Evolutionary conservation across 2,113 vertebrate genomes (phyloP).

Genomic region (Serranochromis macrocephalus): DNA sequence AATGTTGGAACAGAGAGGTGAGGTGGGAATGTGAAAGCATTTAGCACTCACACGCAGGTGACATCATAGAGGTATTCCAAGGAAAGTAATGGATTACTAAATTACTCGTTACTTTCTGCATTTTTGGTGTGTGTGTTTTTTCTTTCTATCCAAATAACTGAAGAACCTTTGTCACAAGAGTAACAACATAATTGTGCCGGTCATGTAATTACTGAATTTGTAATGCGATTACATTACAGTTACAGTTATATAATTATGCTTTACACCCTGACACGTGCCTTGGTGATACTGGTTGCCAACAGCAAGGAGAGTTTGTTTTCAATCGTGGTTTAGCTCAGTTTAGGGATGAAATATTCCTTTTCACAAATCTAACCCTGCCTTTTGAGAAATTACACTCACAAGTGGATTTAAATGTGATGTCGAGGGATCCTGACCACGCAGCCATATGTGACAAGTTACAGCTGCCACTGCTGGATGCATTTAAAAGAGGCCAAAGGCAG

Average conservation of each 20-base stretch:
- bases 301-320: not conserved
- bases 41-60: not conserved
- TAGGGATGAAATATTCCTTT: not conserved
- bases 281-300: not conserved
- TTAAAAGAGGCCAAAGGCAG: not conserved
- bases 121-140: not conserved
- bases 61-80: not conserved
- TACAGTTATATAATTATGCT: not conserved
- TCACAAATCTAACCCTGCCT: not conserved
- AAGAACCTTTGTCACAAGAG: rapidly evolving
- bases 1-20: rapidly evolving
- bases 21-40: not conserved
- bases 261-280: not conserved
- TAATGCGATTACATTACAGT: not conserved
- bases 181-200: rapidly evolving
- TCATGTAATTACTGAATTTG: not conserved
- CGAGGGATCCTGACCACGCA: rapidly evolving
- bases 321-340: rapidly evolving
- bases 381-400: rapidly evolving
- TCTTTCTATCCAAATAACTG: not conserved
- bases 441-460: not conserved
- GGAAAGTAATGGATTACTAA: not conserved
- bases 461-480: not conserved
- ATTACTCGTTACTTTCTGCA: not conserved
- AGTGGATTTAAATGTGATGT: rapidly evolving